Base-by-base conservation (phyloP, 2,113 vertebrate genomes). In the Dicaeum eximium region DNA sequence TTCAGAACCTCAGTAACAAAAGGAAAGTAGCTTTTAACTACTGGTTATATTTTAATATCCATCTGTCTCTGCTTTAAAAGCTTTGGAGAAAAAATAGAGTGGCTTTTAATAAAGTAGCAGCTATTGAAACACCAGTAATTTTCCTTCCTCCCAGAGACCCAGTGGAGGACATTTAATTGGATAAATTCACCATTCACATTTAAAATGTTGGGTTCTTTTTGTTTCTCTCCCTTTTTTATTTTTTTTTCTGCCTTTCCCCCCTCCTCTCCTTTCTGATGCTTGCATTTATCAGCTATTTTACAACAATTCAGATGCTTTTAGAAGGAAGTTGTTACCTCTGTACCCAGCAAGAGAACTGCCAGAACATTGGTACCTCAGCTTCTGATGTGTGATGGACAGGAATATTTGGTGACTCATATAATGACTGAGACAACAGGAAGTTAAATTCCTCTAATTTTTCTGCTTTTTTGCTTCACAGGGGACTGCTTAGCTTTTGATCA, bases 391-490 rank as follows among this genome's bases (percentile, higher is more conserved):
- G 86, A 91, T 73, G 73, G 77, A 84, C 56, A 83, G 60, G 51
- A 91, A 80, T 38, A 86, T 89, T 95, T 93, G 72, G 69, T 96
- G 94, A 95, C 64, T 95, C 94, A 94, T 51, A 7, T 84, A 94
- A 94, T 92, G 65, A 13, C 20, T 86, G 86, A 94, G 65, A 91
- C 22, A 89, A 88, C 78, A 80, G 40, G 83, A 93, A 89, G 44
- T 11, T 35, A 78, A 84, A 92, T 62, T 83, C 60, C 65, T 86
- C 64, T 78, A 33, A 37, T 91, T 93, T 91, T 94, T 80, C 58
- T 60, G 35, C 27, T 73, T 31, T 93, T 90, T 86, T 8, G 0
- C 51, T 78, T 94, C 80, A 74, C 22, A 64, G 60, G 38, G 66
- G 25, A 37, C 71, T 75, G 27, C 30, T 86, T 24, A 83, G 42